Evolutionary conservation across 2,888 invertebrate genomes (phyloP), one percentile per base, ranked within the genome.

Genomic region (Watsonalla cultraria): DNA sequence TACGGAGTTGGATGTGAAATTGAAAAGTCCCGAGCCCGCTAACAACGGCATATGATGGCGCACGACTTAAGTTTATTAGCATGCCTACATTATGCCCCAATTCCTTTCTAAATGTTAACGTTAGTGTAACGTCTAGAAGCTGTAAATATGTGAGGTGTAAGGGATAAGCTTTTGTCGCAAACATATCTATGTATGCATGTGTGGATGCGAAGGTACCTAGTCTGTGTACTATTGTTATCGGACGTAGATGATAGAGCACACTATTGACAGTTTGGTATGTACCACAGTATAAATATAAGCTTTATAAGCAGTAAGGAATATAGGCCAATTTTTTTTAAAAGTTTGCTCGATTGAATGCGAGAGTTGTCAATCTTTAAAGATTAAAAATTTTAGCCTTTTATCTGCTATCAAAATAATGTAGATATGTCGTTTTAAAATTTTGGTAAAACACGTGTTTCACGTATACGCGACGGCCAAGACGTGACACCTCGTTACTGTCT

Each of bases 121-220:
- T 70, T 71, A 78, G 72, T 66, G 60, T 75, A 72, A 74, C 72
- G 58, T 76, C 66, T 73, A 73, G 71, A 70, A 64, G 62, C 66
- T 84, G 83, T 85, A 79, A 70, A 78, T 77, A 79, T 60, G 64
- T 61, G 64, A 70, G 59, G 76, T 78, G 78, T 84, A 70, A 59
- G 64, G 58, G 68, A 74, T 82, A 86, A 82, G 87, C 87, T 87
- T 89, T 80, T 86, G 84, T 89, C 87, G 88, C 88, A 86, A 85
- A 89, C 90, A 89, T 89, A 89, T 88, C 89, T 85, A 68, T 79
- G 75, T 82, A 70, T 68, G 80, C 76, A 70, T 65, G 79, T 71
- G 76, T 77, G 81, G 72, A 72, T 80, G 78, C 76, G 80, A 76
- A 66, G 48, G 35, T 48, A n/a, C 6, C 34, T 47, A 47, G 33